Base-by-base conservation (phyloP, 1,140 invertebrate genomes). In the Philotrypesis tridentata region DNA sequence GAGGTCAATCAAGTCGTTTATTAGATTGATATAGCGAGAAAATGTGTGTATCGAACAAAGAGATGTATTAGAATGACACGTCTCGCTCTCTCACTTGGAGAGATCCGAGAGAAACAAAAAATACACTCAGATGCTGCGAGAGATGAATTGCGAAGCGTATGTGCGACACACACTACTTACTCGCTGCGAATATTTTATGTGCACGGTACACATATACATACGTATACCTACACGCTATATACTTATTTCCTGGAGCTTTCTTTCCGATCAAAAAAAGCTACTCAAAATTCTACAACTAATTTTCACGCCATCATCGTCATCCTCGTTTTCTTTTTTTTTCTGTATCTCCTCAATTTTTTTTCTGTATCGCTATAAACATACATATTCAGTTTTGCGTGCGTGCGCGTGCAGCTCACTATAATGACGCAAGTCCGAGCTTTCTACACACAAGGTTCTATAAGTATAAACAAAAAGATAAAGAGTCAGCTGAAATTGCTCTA, bases 101-200 rank as follows among this genome's bases (percentile, higher is more conserved):
- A n/a, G n/a, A 61, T 40, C 9, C 12, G 12, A 8, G 8, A 43
- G 40, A n/a, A 37, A 37, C 31, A n/a, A 23, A 80, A 23, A 80
- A 80, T 29, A 40, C 40, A 43, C 60, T 61, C 25, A 40, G 61
- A 67, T 81, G 37, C 40, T 74, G 25, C 61, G 0, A 74, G 21
- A 63, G 12, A 74, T 80, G 72, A 33, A 75, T 75, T n/a, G 43
- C 75, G 72, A 74, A 67, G 27, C 21, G 29, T 70, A 21, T 67
- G 25, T 70, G 29, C 79, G 72, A 55, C n/a, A 70, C n/a, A 70
- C 25, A 37, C 37, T 75, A 75, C 72, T 81, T 81, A 81, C 79
- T 74, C 48, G 25, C 68, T 29, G 63, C 63, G 3, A 67, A n/a
- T n/a, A n/a, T n/a, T n/a, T n/a, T n/a, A n/a, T n/a, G n/a, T n/a